Conservation (phyloP, 1,140 invertebrate genomes). For the Drosophila chauvacae region DNA sequence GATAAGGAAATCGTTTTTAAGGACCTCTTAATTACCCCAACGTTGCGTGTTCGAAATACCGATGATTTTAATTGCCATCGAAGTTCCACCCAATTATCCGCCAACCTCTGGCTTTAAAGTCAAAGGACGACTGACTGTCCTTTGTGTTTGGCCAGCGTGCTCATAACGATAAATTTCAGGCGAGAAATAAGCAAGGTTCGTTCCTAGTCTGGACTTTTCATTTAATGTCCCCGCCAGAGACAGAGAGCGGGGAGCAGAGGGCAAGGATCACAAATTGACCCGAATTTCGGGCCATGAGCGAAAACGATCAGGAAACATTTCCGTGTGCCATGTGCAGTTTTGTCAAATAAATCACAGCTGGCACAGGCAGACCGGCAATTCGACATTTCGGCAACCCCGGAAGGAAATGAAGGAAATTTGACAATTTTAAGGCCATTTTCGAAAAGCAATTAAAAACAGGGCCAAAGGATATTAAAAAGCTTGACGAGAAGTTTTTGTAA, state of each 20-base stretch:
- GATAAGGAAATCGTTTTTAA: slow-evolving; percentile 22
- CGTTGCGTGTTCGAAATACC: slow-evolving; percentile 23
- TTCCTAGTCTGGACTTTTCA: slow-evolving; percentile 24
- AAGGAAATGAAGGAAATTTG: slow-evolving; percentile 16
- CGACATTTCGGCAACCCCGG: neutral
- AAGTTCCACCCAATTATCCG: slow-evolving; percentile 26
- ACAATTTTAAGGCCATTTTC: slow-evolving; percentile 10
- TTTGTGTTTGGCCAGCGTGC: slow-evolving; percentile 10
- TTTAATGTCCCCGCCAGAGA: slow-evolving; percentile 28
- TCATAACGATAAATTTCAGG: slow-evolving; percentile 53
- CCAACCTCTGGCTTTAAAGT: neutral
- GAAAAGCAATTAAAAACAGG: slow-evolving; percentile 26
- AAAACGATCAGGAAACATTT: slow-evolving; percentile 38
- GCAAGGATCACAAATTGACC: slow-evolving; percentile 40
- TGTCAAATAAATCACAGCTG: slow-evolving; percentile 39
- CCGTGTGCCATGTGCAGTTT: slow-evolving; percentile 35
- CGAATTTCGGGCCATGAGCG: slow-evolving; percentile 30
- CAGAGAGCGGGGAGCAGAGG: neutral
- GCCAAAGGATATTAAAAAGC: neutral
- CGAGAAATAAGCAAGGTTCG: slow-evolving; percentile 12
- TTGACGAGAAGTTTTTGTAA: no score
- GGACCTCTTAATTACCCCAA: slow-evolving; percentile 9
- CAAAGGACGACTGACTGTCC: slow-evolving; percentile 12
- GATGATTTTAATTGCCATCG: slow-evolving; percentile 44
- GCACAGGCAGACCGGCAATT: neutral